A percentile compares a stretch with the other conserved stretches of the same genome.
phyloP scores from a whole-genome alignment of 1,140 invertebrate genomes.

The Aphelinus certus region DNA sequence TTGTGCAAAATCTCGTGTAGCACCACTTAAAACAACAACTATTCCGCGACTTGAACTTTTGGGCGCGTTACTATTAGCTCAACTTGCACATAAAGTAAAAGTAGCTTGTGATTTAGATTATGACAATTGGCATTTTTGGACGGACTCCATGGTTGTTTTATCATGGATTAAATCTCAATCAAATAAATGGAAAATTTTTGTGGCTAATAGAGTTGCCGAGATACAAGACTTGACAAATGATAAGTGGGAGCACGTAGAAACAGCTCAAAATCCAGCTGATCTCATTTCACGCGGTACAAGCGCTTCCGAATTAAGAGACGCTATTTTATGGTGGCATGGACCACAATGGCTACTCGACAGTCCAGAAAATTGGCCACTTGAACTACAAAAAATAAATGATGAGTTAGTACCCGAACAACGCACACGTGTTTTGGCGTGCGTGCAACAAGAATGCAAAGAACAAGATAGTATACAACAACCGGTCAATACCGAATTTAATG shows the following conservation, averaged over 20 bases:
- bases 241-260: slow-evolving; percentile 34
- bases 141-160: slow-evolving; percentile 20
- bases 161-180: slow-evolving; percentile 18
- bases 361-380: not conserved
- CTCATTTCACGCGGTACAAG: slow-evolving; percentile 24
- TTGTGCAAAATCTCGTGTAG: slow-evolving; percentile 45
- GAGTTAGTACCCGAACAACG: not conserved
- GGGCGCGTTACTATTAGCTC: slow-evolving; percentile 4
- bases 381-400: not conserved
- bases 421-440: no score
- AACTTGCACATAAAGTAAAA: slow-evolving; percentile 20
- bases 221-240: slow-evolving; percentile 22
- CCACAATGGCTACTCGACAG: slow-evolving; percentile 27
- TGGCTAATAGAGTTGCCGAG: slow-evolving; percentile 26
- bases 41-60: slow-evolving; percentile 40
- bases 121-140: slow-evolving; percentile 1
- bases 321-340: slow-evolving; percentile 47
- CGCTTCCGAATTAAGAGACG: slow-evolving; percentile 14
- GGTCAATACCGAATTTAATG: no score
- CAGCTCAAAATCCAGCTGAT: slow-evolving; percentile 19
- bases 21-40: slow-evolving; percentile 40
- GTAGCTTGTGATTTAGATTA: not conserved
- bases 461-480: no score
- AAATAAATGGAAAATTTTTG: slow-evolving; percentile 30
- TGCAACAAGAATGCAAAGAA: no score